phyloP scores from a whole-genome alignment of 92 coral and sea anemone genomes.

The Parazoanthus atlanticus region DNA sequence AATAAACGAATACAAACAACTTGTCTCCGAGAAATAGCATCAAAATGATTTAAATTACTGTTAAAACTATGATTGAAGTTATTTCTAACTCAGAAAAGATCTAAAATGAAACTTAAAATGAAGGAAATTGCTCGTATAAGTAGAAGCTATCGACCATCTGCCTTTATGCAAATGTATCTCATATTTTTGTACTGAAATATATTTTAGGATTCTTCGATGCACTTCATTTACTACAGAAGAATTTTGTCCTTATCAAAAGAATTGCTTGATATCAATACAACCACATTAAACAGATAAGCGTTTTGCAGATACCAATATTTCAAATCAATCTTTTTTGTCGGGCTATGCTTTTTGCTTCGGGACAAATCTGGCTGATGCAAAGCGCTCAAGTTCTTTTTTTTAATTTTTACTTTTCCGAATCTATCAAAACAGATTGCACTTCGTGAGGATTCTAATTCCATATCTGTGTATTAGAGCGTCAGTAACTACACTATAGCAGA shows the following conservation, averaged over 20 bases:
- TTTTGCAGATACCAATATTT: background rate
- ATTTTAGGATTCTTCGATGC: background rate
- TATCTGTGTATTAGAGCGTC: background rate
- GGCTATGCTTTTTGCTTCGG: background rate
- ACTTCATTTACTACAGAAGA: background rate
- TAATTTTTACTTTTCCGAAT: background rate
- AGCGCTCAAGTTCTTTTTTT: background rate
- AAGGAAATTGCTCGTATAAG: background rate
- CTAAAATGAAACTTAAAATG: background rate
- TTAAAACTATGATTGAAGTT: background rate
- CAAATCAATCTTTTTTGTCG: background rate
- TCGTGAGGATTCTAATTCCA: background rate
- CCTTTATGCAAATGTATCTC: background rate
- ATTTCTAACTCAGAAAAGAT: background rate
- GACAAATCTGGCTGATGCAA: background rate
- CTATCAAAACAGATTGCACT: background rate
- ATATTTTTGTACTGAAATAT: background rate
- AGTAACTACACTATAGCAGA: background rate
- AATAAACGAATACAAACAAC: slow-evolving; percentile 9
- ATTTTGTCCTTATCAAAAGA: background rate
- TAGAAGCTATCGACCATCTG: background rate
- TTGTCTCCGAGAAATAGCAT: slow-evolving; percentile 25
- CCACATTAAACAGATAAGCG: background rate
- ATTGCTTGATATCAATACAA: background rate
- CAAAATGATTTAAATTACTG: slow-evolving; percentile 25